Base-by-base conservation (phyloP, 2,888 invertebrate species). In the Melinaea marsaeus region DNA sequence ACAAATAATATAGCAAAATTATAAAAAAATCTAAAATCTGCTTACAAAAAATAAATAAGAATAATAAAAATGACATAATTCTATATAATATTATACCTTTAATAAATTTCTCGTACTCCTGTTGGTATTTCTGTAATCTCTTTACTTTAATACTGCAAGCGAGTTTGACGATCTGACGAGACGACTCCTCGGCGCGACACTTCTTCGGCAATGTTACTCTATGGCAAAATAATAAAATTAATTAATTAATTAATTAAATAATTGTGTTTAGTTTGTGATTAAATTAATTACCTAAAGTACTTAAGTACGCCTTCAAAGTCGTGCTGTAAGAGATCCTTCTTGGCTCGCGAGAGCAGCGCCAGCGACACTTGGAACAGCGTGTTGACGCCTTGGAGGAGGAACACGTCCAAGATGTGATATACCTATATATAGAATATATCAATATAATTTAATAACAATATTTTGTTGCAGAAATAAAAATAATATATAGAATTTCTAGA, bases 291-390 rank as follows among this genome's bases (percentile, higher is more conserved):
- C 91, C 99, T 94, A 84, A 99, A 99, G 90, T 99, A 99, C 84
- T 99, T 99, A 71, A 99, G 92, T 64, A 98, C 96, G 22, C 98
- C 98, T 88, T 99, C 99, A 79, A 99, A 99, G 88, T 99, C 99
- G 70, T 98, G 92, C 69, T 95, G 94, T 62, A 99, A 88, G 45
- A 99, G 91, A 80, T 99, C 99, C 74, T 97, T 96, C 77, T 97
- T 95, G 66, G 97, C 97, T 70, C 97, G 96, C 81, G 95, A 96
- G 62, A 99, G 92, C 63, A 99, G 90, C 61, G 99, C 98, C 61
- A 99, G 87, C 0, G 99, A 98, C 57, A 99, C 96, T 93, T 98
- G 98, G 87, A 99, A 99, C 66, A 99, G 91, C 1, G 98, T 97
- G 79, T 98, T 97, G 78, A 97, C 94, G 60, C 99, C 99, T 93